phyloP scores from a whole-genome alignment of 2,797 vertebrate species.

The Psittacula derbiana region DNA sequence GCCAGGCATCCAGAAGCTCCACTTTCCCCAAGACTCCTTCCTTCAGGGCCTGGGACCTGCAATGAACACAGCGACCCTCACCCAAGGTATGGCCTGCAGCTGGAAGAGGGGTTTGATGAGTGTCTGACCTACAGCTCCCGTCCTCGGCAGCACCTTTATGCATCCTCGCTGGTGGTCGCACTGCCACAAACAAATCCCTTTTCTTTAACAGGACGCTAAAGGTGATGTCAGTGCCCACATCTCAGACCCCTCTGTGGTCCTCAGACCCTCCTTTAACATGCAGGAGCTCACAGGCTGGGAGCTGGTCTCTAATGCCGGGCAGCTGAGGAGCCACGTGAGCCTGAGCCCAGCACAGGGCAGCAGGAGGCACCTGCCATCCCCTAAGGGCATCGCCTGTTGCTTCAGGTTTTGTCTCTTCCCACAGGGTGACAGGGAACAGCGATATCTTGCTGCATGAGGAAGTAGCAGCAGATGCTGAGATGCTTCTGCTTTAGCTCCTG shows the following conservation, averaged over 20 bases:
- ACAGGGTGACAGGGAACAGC: rapidly evolving
- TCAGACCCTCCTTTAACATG: background rate
- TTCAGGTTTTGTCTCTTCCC: background rate
- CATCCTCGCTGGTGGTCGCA: rapidly evolving
- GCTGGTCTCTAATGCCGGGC: background rate
- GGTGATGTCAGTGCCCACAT: rapidly evolving
- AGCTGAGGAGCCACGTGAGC: background rate
- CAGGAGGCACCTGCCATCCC: background rate
- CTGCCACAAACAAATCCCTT: too few relatives aligned
- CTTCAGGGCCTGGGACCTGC: rapidly evolving
- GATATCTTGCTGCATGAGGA: background rate
- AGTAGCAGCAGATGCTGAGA: background rate
- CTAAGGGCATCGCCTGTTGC: rapidly evolving
- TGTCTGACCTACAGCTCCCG: background rate
- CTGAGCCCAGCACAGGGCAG: background rate
- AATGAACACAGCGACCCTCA: rapidly evolving
- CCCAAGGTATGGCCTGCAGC: rapidly evolving
- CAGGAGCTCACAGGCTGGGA: background rate
- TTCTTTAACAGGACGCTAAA: background rate
- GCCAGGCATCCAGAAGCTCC: background rate
- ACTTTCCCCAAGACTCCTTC: background rate
- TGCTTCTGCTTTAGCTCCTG: background rate
- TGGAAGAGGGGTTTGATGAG: background rate
- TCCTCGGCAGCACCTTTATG: background rate
- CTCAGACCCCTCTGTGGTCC: background rate